Base-by-base conservation (phyloP, 2,797 vertebrate species). In the Vireo griseus region DNA sequence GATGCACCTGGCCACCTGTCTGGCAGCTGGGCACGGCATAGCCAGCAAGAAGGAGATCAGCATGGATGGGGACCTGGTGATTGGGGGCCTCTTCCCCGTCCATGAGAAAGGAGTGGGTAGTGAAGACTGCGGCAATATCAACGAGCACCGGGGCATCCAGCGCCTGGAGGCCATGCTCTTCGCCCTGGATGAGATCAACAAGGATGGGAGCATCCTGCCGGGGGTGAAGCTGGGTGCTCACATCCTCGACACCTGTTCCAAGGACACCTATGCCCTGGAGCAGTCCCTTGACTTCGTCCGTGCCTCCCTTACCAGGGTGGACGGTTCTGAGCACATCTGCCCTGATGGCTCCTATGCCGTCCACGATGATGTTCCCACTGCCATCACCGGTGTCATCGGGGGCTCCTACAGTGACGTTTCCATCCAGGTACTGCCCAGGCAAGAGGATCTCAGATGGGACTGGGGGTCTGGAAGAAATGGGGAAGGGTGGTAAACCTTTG, bases 371-470 rank as follows among this genome's bases (percentile, higher is more conserved):
- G 98, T 99, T 28, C 98, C 99, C 3, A 98, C 99, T 2, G 99
- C 99, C 86, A 99, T 99, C 97, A 99, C 99, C 0, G 99, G 99
- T 0, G 99, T 99, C 94, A 99, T 99, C 1, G 99, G 99, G 12
- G 99, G 99, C 35, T 99, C 99, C 74, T 99, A 99, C 98, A 99
- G 99, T 12, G 99, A 99, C 0, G 99, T 99, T 65, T 99, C 99
- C 81, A 99, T 99, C 94, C 99, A 99, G 99, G 99, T 99, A 98
- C 33, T 1, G 4, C 40, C 28, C 21, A 21, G 65, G 24, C 59
- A 44, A 61, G 17, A 78, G 14, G 52, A 61, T 22, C 51, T 89
- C 0, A 0, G 13, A 39, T 39, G 63, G 55, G 58, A 28, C 31
- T 57, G 31, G 39, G 47, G 10, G 3, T 3, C 9, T 1, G 4